phyloP scores from a whole-genome alignment of 2,888 invertebrate species.

The Neelides folsomi region DNA sequence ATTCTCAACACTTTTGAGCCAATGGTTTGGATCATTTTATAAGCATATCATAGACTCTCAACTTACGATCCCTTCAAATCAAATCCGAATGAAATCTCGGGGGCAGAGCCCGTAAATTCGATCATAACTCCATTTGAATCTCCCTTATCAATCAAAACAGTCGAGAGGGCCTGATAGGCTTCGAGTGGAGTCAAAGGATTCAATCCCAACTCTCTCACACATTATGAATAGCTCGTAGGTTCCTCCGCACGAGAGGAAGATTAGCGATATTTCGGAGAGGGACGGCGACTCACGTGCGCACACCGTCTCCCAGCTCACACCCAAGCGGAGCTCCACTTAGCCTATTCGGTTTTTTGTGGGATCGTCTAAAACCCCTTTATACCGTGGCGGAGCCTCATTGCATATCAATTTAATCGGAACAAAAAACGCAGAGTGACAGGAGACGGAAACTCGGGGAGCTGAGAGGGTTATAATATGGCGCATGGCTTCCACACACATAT shows the following conservation, averaged over 20 bases:
- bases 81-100: too few species aligned
- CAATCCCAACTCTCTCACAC: not conserved
- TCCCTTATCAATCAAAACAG: slow-evolving; percentile 20
- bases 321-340: too few species aligned
- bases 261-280: too few species aligned
- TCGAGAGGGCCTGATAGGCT: slow-evolving; percentile 8
- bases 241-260: too few species aligned
- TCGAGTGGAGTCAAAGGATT: slow-evolving; percentile 3
- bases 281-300: too few species aligned
- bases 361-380: slow-evolving; percentile 5
- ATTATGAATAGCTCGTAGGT: too few species aligned
- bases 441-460: slow-evolving; percentile 9
- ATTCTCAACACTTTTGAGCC: too few species aligned
- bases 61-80: too few species aligned
- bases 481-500: not conserved
- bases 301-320: too few species aligned
- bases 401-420: slow-evolving; percentile 28
- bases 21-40: too few species aligned
- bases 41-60: too few species aligned
- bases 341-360: too few species aligned
- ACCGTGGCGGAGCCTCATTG: slow-evolving; percentile 10
- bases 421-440: slow-evolving; percentile 10
- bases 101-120: not conserved
- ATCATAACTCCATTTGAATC: slow-evolving; percentile 8
- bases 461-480: not conserved